Conservation (phyloP, 2,113 vertebrate genomes). For the Ammospiza nelsoni region DNA sequence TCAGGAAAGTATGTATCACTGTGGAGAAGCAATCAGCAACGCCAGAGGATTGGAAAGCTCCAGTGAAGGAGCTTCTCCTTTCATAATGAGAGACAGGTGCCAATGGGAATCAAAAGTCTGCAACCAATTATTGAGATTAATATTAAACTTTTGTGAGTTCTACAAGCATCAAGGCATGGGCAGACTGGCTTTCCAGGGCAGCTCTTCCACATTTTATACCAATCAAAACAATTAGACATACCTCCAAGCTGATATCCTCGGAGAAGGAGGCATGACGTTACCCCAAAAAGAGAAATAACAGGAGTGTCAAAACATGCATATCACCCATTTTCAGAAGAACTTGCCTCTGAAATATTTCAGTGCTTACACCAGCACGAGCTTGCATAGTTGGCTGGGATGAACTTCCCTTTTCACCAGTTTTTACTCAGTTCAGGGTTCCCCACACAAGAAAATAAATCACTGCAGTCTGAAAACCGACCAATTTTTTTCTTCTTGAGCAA, state of each 20-base stretch:
- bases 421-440: not conserved
- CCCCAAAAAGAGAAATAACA: slow-evolving; percentile 29
- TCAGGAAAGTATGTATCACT: not conserved
- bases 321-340: slow-evolving; percentile 7
- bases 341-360: slow-evolving; percentile 13
- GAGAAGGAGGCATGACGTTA: slow-evolving; percentile 27
- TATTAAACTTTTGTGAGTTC: slow-evolving; percentile 1
- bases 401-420: not conserved
- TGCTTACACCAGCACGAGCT: not conserved
- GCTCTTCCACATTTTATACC: slow-evolving; percentile 49
- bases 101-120: slow-evolving; percentile 10
- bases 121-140: slow-evolving; percentile 28
- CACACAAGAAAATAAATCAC: not conserved
- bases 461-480: not conserved
- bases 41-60: not conserved
- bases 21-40: not conserved
- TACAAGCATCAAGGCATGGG: not conserved
- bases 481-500: not conserved
- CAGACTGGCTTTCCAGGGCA: not conserved
- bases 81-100: not conserved
- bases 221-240: slow-evolving; percentile 60
- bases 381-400: not conserved
- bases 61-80: not conserved
- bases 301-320: slow-evolving; percentile 44
- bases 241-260: not conserved